Conservation (phyloP, 1,140 invertebrate genomes). For the Drosophila bocki region DNA sequence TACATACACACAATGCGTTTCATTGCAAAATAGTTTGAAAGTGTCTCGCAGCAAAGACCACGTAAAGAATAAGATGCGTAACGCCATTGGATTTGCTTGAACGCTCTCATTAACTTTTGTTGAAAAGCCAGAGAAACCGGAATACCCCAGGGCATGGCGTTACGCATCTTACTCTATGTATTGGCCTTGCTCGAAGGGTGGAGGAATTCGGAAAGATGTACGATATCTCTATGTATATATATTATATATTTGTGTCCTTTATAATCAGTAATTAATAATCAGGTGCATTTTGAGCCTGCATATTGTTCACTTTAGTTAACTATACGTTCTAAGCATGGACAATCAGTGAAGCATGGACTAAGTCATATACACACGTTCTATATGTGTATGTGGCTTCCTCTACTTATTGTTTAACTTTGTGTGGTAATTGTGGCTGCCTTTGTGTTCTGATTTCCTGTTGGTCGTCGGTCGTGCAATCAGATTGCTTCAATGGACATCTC, state of each 20-base stretch:
- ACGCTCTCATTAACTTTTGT: neutral
- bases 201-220: slow-evolving; percentile 18
- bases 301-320: slow-evolving; percentile 80
- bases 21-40: slow-evolving; percentile 51
- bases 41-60: neutral
- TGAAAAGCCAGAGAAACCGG: neutral
- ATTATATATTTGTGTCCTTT: slow-evolving; percentile 28
- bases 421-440: slow-evolving; percentile 47
- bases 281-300: slow-evolving; percentile 48
- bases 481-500: slow-evolving; percentile 28
- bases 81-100: neutral
- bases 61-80: neutral
- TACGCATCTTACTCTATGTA: neutral
- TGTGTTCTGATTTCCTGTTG: slow-evolving; percentile 21
- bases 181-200: neutral
- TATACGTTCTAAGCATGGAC: slow-evolving; percentile 77
- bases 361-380: slow-evolving; percentile 7
- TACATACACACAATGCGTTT: slow-evolving; percentile 54
- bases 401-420: slow-evolving; percentile 68
- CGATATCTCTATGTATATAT: slow-evolving; percentile 41
- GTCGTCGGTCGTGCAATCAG: slow-evolving; percentile 36
- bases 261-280: slow-evolving; percentile 40
- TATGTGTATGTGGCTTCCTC: slow-evolving; percentile 28
- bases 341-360: slow-evolving; percentile 54
- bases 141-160: neutral